phyloP scores from a whole-genome alignment of 2,113 vertebrate genomes.

The Nyctibius bracteatus region DNA sequence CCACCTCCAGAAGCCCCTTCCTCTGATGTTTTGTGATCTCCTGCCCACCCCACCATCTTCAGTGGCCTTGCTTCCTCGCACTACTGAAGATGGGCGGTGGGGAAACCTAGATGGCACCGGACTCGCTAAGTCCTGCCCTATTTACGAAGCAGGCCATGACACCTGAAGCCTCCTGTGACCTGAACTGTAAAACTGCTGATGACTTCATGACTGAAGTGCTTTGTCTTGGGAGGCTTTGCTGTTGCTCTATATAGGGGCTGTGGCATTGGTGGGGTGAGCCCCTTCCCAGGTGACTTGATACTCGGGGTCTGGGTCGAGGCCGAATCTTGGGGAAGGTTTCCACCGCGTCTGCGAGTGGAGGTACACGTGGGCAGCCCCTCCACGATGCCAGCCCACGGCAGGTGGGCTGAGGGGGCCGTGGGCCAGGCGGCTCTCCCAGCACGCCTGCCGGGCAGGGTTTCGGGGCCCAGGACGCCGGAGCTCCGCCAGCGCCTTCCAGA shows the following conservation, averaged over 20 bases:
- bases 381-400: fast-evolving
- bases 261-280: fast-evolving
- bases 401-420: too few relatives aligned
- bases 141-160: not conserved
- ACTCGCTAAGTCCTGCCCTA: fast-evolving
- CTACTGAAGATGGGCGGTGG: fast-evolving
- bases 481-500: not conserved
- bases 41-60: not conserved
- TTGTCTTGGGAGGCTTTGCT: too few relatives aligned
- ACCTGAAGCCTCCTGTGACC: not conserved
- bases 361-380: fast-evolving
- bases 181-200: fast-evolving
- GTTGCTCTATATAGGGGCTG: fast-evolving
- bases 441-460: too few relatives aligned
- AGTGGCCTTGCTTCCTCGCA: not conserved
- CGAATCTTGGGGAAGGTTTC: not conserved
- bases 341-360: fast-evolving
- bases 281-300: fast-evolving
- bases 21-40: not conserved
- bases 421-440: not conserved
- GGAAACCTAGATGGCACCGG: fast-evolving
- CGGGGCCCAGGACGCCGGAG: too few relatives aligned
- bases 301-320: fast-evolving
- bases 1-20: not conserved
- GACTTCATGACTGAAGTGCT: fast-evolving